Evolutionary conservation across 2,797 vertebrate species (phyloP).

Genomic region (Myotis myotis): DNA sequence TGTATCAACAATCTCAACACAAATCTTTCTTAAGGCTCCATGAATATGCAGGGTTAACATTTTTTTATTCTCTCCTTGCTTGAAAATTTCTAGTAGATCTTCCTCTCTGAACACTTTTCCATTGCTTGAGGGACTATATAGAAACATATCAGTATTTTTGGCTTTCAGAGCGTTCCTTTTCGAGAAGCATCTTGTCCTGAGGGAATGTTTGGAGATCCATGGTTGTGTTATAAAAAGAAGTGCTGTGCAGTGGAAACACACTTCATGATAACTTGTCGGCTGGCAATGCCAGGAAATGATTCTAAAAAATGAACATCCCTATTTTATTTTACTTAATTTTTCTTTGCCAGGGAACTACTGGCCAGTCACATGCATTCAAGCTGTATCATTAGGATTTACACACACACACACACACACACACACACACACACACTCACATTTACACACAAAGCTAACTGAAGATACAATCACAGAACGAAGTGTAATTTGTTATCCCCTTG

Average conservation of each 20-base stretch:
- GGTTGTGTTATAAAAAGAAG: slow-evolving; percentile 36
- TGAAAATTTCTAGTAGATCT: neutral
- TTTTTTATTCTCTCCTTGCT: slow-evolving; percentile 31
- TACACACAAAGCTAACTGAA: slow-evolving; percentile 50
- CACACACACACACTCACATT: neutral
- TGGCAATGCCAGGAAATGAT: slow-evolving; percentile 31
- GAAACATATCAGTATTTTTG: slow-evolving; percentile 15
- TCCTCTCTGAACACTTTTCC: neutral
- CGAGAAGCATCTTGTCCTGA: slow-evolving; percentile 51
- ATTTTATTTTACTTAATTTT: neutral
- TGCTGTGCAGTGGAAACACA: slow-evolving; percentile 11
- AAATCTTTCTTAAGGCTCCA: slow-evolving; percentile 73
- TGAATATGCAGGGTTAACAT: slow-evolving; percentile 49
- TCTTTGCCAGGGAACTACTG: neutral
- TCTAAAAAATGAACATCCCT: slow-evolving; percentile 12
- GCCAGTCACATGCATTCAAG: neutral
- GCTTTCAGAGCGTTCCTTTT: slow-evolving; percentile 32
- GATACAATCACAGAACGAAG: slow-evolving; percentile 3
- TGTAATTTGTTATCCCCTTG: slow-evolving; percentile 38
- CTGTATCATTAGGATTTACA: neutral
- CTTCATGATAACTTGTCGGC: neutral
- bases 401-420: neutral
- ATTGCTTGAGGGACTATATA: slow-evolving; percentile 18
- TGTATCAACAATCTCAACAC: slow-evolving; percentile 51
- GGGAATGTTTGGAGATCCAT: slow-evolving; percentile 51